phyloP scores from a whole-genome alignment of 2,113 vertebrate genomes.

The Macrotis lagotis region DNA sequence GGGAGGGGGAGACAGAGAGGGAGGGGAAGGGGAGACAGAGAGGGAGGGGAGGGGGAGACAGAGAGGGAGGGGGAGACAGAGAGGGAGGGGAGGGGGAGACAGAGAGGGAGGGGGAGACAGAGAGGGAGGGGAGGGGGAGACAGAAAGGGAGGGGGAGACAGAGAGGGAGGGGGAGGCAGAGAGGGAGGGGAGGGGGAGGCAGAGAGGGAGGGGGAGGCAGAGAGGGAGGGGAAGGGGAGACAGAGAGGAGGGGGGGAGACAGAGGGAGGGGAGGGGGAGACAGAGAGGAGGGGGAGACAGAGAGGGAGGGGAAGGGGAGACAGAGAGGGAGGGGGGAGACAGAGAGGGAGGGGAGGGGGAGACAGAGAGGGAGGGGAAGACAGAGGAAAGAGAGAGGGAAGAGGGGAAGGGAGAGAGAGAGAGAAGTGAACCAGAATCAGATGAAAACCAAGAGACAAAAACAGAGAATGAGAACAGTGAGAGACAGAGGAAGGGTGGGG shows the following conservation, averaged over 20 bases:
- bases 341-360: background rate
- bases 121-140: background rate
- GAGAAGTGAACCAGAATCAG: background rate
- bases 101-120: slow-evolving; percentile 63
- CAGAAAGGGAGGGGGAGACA: background rate
- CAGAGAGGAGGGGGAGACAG: no score
- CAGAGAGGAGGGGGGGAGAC: background rate
- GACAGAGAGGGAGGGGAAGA: no score
- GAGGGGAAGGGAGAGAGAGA: no score
- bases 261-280: no score
- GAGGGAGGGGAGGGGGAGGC: background rate
- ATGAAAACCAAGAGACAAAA: background rate
- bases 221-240: no score
- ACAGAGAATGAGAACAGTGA: background rate
- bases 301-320: background rate
- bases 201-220: background rate
- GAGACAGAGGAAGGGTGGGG: background rate
- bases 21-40: no score
- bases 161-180: background rate
- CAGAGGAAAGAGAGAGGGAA: no score
- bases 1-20: background rate
- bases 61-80: background rate
- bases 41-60: slow-evolving; percentile 22
- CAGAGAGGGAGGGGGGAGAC: background rate
- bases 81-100: slow-evolving; percentile 63